Evolutionary conservation across 2,888 invertebrate species (phyloP), one percentile per base, ranked within the genome.

Genomic region (Acronicta aceris): DNA sequence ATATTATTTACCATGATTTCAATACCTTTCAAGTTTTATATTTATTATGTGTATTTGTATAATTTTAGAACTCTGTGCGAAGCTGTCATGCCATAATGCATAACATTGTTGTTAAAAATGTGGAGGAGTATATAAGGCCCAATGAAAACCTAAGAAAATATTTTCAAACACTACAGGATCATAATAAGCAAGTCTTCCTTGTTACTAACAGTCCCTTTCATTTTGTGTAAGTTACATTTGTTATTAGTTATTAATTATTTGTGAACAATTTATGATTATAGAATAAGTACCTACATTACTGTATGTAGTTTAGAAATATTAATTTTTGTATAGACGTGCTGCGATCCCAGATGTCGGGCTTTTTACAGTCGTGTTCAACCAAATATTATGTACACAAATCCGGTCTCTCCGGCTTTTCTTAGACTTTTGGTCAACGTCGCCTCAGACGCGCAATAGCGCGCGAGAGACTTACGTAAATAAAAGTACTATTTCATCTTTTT

Each of bases 181-280:
- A 96, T 30, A 96, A 96, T 40, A 99, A 99, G 87, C 98, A 98
- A 86, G 94, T 99, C 72, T 99, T 99, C 90, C 95, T 99, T 59
- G 98, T 99, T 13, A 99, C 99, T 10, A 99, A 99, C 88, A 99
- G 99, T 87, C 99, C 99, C 0, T 99, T 97, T 87, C 97, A 97
- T 82, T 99, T 99, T 95, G 99, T 98, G 98, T 98, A 95, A 96
- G 97, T 95, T 50, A 38, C 10, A 36, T 46, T 36, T 21, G 5
- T 9, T 25, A 25, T 6, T 3, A n/a, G n/a, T n/a, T 16, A 13
- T 17, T 17, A 9, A 17, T 9, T 42, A 17, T 21, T 21, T 21
- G 21, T 42, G 16, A 3, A 42, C 41, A 15, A 42, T 10, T 16
- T 42, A 16, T 41, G 13, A 15, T 15, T 25, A 25, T 25, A 4